Evolutionary conservation across 1,140 invertebrate species (phyloP).

Genomic region (Trypoxylus dichotomus): DNA sequence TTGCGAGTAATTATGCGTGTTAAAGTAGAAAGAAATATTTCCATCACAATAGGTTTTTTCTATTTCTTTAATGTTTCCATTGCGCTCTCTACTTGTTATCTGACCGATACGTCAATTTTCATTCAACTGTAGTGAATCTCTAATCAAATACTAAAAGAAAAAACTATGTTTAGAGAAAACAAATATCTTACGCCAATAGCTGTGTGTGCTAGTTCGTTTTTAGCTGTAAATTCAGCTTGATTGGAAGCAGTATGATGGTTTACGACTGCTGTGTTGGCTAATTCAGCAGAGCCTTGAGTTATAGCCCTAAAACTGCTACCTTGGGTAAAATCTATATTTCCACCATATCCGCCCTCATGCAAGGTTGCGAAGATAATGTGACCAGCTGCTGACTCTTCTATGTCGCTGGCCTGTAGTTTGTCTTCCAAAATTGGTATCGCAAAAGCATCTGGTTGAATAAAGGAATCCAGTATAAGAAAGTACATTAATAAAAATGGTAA

Average conservation of each 20-base stretch:
- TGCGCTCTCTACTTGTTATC: too few species aligned
- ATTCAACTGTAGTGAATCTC: too few species aligned
- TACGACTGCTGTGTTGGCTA: background rate
- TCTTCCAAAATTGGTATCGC: background rate
- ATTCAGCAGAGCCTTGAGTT: background rate
- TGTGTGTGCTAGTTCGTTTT: background rate
- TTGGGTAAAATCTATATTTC: background rate
- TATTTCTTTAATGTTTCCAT: too few species aligned
- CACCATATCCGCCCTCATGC: background rate
- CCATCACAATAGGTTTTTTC: too few species aligned
- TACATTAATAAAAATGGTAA: too few species aligned
- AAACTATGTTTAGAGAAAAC: background rate
- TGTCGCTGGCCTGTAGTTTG: background rate
- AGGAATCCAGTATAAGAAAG: too few species aligned
- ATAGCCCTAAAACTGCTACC: conserved; percentile 6
- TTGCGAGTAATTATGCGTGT: too few species aligned
- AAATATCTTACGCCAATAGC: background rate
- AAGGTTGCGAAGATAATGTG: background rate
- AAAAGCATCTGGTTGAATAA: background rate
- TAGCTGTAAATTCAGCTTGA: conserved; percentile 4
- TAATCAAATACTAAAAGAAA: background rate
- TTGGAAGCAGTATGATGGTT: background rate
- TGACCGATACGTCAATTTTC: too few species aligned
- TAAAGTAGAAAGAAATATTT: too few species aligned
- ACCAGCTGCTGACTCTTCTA: background rate